phyloP scores from a whole-genome alignment of 1,140 invertebrate species.

The Pygmarrhopalites habei region DNA sequence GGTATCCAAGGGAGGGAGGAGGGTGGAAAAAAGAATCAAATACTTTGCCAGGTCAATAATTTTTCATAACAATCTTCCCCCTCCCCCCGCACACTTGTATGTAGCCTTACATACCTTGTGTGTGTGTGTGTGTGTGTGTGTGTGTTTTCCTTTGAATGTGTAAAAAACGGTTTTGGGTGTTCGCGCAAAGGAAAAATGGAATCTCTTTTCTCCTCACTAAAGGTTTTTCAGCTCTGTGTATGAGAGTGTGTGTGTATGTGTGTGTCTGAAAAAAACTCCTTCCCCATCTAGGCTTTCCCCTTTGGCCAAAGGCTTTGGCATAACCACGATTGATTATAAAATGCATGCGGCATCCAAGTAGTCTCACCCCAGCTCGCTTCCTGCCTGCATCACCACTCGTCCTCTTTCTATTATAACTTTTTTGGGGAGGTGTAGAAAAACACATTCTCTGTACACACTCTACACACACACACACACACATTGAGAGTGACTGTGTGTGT shows the following conservation, averaged over 20 bases:
- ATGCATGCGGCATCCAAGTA: constrained; percentile 25
- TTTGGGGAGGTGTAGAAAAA: not conserved
- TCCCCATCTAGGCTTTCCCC: constrained; percentile 32
- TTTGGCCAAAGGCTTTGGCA: constrained; percentile 10
- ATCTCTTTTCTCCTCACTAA: constrained; percentile 24
- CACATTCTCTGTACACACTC: constrained; percentile 1
- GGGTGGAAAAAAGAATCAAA: too few species aligned
- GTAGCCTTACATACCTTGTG: too few species aligned
- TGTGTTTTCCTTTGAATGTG: not conserved
- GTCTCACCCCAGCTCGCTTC: constrained; percentile 30
- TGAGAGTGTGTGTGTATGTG: not conserved
- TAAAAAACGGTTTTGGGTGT: constrained; percentile 3
- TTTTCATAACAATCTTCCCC: constrained; percentile 29
- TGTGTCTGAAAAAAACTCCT: constrained; percentile 21
- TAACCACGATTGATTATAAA: constrained; percentile 35
- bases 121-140: too few species aligned
- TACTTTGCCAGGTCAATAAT: constrained; percentile 26
- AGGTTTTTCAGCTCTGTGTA: constrained; percentile 21
- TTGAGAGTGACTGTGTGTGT: not conserved
- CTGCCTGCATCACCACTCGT: constrained; percentile 25
- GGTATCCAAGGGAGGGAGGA: too few species aligned
- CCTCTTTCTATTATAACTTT: not conserved
- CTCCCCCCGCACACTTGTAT: too few species aligned
- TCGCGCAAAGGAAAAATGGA: constrained; percentile 25
- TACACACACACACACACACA: too few species aligned